Conservation (phyloP, 2,888 invertebrate genomes). For the Patella pellucida region DNA sequence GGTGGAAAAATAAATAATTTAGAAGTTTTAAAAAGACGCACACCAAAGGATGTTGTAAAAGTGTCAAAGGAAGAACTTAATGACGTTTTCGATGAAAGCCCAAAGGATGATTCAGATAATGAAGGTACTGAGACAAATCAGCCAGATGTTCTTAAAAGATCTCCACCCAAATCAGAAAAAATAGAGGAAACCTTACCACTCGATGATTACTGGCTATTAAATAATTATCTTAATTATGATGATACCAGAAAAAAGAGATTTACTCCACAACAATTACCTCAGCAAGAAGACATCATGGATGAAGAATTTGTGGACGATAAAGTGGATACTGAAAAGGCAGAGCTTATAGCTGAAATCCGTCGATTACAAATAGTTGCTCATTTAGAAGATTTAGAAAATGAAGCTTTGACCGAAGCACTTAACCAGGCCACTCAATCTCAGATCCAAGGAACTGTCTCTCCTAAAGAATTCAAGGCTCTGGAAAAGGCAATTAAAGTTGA, state of each 20-base stretch:
- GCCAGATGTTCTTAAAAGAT: constrained; percentile 13
- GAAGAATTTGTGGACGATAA: neutral
- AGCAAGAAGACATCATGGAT: neutral
- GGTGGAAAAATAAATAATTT: neutral
- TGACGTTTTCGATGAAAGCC: constrained; percentile 19
- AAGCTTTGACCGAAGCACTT: constrained; percentile 53
- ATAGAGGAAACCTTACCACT: neutral
- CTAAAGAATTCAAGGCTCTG: constrained; percentile 32
- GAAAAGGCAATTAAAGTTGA: constrained; percentile 38
- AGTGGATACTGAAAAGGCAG: neutral
- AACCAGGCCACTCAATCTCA: constrained; percentile 56
- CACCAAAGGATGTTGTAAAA: neutral
- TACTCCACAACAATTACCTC: neutral
- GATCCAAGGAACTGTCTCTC: constrained; percentile 38
- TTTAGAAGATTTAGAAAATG: constrained; percentile 59
- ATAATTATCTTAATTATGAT: constrained; percentile 15
- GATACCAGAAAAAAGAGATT: constrained; percentile 21
- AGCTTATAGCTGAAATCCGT: neutral
- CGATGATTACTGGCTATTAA: constrained; percentile 18
- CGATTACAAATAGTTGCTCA: constrained; percentile 13
- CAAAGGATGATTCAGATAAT: constrained; percentile 17
- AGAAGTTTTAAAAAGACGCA: neutral
- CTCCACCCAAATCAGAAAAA: constrained; percentile 7
- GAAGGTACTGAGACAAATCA: neutral
- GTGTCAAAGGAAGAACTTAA: constrained; percentile 22